Evolutionary conservation across 2,113 vertebrate species (phyloP).

Genomic region (Triplophysa siluroides): DNA sequence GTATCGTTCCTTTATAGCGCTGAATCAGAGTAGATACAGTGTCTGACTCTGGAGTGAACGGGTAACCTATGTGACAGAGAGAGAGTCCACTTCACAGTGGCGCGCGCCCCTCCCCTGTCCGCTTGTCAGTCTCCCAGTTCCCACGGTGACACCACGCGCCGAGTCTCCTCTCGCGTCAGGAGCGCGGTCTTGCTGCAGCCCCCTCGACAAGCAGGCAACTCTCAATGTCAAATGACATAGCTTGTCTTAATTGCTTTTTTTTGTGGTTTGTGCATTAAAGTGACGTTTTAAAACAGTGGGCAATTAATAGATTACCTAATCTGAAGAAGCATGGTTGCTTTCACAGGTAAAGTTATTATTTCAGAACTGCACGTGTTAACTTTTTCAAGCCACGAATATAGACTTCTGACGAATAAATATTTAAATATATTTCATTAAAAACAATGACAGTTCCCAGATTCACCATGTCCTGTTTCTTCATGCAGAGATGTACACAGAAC

Average conservation of each 20-base stretch:
- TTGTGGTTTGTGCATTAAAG: neutral
- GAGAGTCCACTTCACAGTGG: conserved; percentile 11
- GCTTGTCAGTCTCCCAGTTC: conserved; percentile 47
- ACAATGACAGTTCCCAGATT: too few relatives aligned
- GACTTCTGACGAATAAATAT: too few relatives aligned
- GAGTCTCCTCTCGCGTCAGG: neutral
- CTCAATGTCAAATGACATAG: neutral
- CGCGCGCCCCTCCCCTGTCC: conserved; percentile 27
- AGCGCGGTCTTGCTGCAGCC: neutral
- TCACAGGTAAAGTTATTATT: too few relatives aligned
- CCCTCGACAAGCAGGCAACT: neutral
- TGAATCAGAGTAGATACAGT: neutral
- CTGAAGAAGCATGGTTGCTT: too few relatives aligned
- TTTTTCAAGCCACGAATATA: too few relatives aligned
- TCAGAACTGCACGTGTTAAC: too few relatives aligned
- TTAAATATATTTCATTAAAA: too few relatives aligned
- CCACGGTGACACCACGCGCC: conserved; percentile 47
- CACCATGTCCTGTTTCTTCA: too few relatives aligned
- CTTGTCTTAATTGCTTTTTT: neutral
- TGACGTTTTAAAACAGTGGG: too few relatives aligned
- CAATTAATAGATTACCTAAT: too few relatives aligned
- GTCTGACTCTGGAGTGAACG: conserved; percentile 12
- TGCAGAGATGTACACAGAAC: too few relatives aligned
- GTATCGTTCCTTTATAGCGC: neutral
- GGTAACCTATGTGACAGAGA: neutral